phyloP scores from a whole-genome alignment of 2,113 vertebrate species.

The Sinocyclocheilus grahami region DNA sequence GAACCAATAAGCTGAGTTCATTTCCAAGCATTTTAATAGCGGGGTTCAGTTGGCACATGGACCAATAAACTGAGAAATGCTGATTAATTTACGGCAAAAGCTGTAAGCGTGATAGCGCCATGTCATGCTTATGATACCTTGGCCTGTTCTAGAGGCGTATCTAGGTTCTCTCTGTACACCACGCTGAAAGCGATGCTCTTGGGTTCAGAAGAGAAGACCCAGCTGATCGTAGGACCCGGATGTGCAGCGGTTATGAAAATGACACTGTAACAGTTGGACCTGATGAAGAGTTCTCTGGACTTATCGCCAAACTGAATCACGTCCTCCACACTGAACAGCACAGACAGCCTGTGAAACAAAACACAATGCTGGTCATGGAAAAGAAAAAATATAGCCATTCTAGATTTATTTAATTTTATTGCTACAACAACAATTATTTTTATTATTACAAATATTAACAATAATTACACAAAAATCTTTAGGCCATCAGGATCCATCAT shows the following conservation, averaged over 20 bases:
- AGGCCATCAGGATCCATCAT: too few species aligned
- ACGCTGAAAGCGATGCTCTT: constrained; percentile 94
- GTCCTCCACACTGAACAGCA: constrained; percentile 81
- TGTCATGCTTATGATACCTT: constrained; percentile 76
- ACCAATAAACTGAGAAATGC: neutral
- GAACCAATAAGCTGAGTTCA: neutral
- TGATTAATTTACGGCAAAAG: neutral
- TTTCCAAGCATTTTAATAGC: neutral
- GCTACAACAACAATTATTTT: too few species aligned
- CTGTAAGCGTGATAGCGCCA: neutral
- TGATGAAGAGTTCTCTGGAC: constrained; percentile 87
- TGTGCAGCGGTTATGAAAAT: constrained; percentile 79
- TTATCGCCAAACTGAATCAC: constrained; percentile 82
- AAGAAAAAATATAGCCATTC: neutral
- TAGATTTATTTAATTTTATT: neutral
- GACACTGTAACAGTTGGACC: constrained; percentile 89
- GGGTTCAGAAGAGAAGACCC: constrained; percentile 93
- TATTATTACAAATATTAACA: too few species aligned
- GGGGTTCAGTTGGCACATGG: neutral
- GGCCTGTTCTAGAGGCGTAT: constrained; percentile 82
- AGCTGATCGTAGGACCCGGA: constrained; percentile 84
- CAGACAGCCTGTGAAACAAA: constrained; percentile 72
- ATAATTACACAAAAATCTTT: too few species aligned
- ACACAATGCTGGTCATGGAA: neutral
- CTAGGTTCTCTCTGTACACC: constrained; percentile 82